Percentiles rank a stretch among this genome's conserved stretches.
phyloP scores from a whole-genome alignment of 2,113 vertebrate genomes.

The Silurus asotus region DNA sequence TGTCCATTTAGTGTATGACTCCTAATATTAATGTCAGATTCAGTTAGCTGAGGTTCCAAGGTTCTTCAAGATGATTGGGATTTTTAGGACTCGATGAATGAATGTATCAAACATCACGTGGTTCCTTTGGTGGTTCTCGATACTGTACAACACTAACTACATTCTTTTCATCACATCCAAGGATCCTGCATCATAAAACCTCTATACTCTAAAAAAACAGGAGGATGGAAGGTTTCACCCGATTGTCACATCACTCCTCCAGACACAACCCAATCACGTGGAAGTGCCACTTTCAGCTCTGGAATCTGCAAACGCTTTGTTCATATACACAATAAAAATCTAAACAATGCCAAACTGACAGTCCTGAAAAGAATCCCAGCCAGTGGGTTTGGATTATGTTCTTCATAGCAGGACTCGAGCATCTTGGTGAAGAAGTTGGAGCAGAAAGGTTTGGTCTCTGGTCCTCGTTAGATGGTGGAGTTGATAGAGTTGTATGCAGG shows the following conservation, averaged over 20 bases:
- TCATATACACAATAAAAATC: conserved; percentile 41
- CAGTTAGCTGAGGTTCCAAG: background rate
- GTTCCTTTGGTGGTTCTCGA: conserved; percentile 9
- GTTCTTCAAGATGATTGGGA: background rate
- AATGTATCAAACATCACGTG: background rate
- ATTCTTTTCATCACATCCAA: background rate
- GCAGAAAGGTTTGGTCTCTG: conserved; percentile 33
- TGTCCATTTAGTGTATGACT: background rate
- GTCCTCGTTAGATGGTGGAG: conserved; percentile 26
- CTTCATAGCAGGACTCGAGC: conserved; percentile 33
- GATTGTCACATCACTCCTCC: conserved; percentile 47
- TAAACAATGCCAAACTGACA: conserved; percentile 29
- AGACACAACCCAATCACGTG: conserved; percentile 12
- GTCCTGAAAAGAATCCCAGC: conserved; percentile 50
- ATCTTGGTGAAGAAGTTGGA: conserved; percentile 26
- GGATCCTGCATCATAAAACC: conserved; percentile 12
- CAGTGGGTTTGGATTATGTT: conserved; percentile 34
- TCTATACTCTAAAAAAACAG: conserved; percentile 6
- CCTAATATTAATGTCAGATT: background rate
- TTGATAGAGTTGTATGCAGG: conserved; percentile 35
- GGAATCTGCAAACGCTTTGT: conserved; percentile 28
- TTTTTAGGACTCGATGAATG: background rate
- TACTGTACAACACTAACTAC: background rate
- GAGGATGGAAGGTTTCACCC: conserved; percentile 39
- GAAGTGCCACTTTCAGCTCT: conserved; percentile 10